Evolutionary conservation across 2,888 invertebrate species (phyloP).

Genomic region (Macrophya alboannulata): DNA sequence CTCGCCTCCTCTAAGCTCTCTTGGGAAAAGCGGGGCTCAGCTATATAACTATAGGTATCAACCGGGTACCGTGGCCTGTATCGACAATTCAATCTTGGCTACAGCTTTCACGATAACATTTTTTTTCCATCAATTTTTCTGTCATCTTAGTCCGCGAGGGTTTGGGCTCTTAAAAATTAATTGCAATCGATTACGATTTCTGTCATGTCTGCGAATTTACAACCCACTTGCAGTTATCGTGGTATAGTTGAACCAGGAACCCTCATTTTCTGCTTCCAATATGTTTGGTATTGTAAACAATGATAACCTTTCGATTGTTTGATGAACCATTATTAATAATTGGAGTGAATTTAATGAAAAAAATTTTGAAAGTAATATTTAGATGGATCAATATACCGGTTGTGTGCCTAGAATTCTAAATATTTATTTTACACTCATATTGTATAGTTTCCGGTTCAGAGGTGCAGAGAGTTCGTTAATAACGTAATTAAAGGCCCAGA

Average conservation of each 20-base stretch:
- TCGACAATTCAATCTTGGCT: slow-evolving; percentile 27
- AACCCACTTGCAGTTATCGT: not conserved
- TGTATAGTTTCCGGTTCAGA: not conserved
- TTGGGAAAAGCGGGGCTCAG: not conserved
- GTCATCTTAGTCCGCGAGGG: slow-evolving; percentile 4
- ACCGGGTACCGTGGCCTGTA: not conserved
- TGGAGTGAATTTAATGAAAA: not conserved
- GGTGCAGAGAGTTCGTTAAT: not conserved
- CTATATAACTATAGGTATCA: slow-evolving; percentile 2
- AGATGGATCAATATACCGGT: not conserved
- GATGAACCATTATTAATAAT: not conserved
- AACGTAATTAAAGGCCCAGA: not conserved
- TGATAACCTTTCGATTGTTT: not conserved
- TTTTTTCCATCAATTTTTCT: not conserved
- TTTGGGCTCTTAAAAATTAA: not conserved
- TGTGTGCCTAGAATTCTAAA: not conserved
- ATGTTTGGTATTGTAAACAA: not conserved
- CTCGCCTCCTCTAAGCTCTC: not conserved
- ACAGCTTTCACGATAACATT: slow-evolving; percentile 10
- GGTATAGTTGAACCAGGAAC: not conserved
- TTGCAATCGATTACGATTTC: not conserved
- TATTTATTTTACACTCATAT: not conserved
- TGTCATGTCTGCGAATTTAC: not conserved
- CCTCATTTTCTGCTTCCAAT: not conserved
- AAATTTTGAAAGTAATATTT: not conserved